Conservation (phyloP, 2,797 vertebrate species). For the Dallia pectoralis region DNA sequence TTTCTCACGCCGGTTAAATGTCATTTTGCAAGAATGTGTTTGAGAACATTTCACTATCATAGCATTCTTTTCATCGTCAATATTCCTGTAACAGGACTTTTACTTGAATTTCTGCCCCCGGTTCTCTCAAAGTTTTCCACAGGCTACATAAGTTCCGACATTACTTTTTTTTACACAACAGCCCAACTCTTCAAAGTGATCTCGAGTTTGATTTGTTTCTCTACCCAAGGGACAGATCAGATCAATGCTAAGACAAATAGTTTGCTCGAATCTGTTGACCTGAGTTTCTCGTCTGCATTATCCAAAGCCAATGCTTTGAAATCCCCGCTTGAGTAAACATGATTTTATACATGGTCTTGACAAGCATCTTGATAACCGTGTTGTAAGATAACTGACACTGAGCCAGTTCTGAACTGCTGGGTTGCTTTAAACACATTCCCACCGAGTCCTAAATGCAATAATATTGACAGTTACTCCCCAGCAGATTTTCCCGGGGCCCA, state of each 20-base stretch:
- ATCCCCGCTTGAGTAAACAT: constrained; percentile 37
- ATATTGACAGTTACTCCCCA: constrained; percentile 20
- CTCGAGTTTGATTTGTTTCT: constrained; percentile 33
- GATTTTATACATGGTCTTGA: constrained; percentile 32
- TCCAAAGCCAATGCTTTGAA: constrained; percentile 26
- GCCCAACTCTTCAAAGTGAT: constrained; percentile 25
- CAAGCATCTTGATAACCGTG: constrained; percentile 35
- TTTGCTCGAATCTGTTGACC: constrained; percentile 41
- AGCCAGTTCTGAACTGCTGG: constrained; percentile 39
- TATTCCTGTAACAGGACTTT: constrained; percentile 21
- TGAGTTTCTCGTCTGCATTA: constrained; percentile 11
- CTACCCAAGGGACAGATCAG: constrained; percentile 22
- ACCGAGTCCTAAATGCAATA: neutral
- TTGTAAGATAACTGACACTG: constrained; percentile 43
- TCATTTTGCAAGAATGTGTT: neutral
- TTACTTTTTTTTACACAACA: constrained; percentile 3
- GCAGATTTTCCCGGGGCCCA: neutral
- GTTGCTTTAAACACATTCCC: constrained; percentile 27
- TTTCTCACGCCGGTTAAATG: neutral
- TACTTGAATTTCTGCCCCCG: neutral
- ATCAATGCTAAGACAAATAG: constrained; percentile 23
- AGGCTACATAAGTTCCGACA: neutral
- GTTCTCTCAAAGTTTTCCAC: constrained; percentile 11
- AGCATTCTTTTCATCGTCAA: constrained; percentile 22
- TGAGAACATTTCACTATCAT: constrained; percentile 8